Percentiles rank a stretch among this genome's conserved stretches.
phyloP scores from a whole-genome alignment of 2,888 invertebrate genomes.

The Scaptodrosophila latifasciaeformis region DNA sequence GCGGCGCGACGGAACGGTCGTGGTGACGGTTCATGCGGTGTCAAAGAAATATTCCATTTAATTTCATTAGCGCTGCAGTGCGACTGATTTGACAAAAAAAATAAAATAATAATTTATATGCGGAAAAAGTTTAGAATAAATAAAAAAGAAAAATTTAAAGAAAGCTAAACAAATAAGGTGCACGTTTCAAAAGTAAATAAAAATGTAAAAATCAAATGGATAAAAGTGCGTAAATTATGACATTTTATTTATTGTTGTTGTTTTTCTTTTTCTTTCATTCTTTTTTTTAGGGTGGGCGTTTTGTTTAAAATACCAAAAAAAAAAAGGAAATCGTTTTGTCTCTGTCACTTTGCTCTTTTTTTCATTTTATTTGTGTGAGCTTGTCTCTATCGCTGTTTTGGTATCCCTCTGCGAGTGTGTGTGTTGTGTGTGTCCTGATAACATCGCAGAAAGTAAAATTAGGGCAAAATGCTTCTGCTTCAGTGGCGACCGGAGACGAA shows the following conservation, averaged over 20 bases:
- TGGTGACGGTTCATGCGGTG: slow-evolving; percentile 16
- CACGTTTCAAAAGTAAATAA: slow-evolving; percentile 3
- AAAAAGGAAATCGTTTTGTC: slow-evolving; percentile 29
- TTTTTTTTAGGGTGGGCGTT: too few relatives aligned
- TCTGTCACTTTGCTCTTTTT: slow-evolving; percentile 22
- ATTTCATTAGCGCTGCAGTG: slow-evolving; percentile 37
- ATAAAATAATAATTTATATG: neutral
- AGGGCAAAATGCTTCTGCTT: slow-evolving; percentile 57
- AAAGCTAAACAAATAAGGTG: too few relatives aligned
- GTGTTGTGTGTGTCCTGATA: slow-evolving; percentile 46
- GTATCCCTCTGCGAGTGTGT: slow-evolving; percentile 28
- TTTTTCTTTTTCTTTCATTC: neutral
- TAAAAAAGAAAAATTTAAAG: too few relatives aligned
- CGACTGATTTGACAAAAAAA: slow-evolving; percentile 14
- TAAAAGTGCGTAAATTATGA: slow-evolving; percentile 68
- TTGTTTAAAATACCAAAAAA: slow-evolving; percentile 6
- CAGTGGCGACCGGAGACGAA: slow-evolving; percentile 18
- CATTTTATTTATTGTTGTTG: slow-evolving; percentile 23
- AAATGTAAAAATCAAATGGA: slow-evolving; percentile 41
- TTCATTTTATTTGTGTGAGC: slow-evolving; percentile 16
- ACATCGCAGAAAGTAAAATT: slow-evolving; percentile 67
- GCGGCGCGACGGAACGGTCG: neutral
- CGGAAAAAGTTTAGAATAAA: neutral
- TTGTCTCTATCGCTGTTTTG: slow-evolving; percentile 15
- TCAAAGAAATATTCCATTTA: too few relatives aligned